Percentiles rank a stretch among this genome's conserved stretches.
Evolutionary conservation across 2,113 vertebrate genomes (phyloP).

Genomic region (Machaerirhynchus nigripectus): DNA sequence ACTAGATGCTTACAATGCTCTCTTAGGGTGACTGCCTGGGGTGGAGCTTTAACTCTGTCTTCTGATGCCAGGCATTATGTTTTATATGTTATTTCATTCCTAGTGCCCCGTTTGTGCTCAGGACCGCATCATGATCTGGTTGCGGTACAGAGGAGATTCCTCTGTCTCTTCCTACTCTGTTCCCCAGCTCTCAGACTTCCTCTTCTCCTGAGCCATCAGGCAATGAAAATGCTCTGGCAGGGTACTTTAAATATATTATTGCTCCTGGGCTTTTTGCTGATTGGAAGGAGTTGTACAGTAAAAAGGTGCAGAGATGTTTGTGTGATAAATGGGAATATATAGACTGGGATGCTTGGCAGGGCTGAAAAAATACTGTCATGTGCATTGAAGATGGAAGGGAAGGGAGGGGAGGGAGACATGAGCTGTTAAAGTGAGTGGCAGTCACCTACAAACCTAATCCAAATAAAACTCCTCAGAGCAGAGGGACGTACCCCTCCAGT

Average conservation of each 20-base stretch:
- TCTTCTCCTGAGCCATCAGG: background rate
- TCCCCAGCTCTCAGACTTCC: background rate
- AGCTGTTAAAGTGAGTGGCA: slow-evolving; percentile 1
- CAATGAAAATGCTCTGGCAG: background rate
- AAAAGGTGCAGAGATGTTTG: slow-evolving; percentile 23
- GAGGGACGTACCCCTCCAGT: background rate
- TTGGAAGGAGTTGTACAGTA: background rate
- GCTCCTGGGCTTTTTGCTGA: slow-evolving; percentile 5
- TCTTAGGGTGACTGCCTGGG: background rate
- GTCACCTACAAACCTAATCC: background rate
- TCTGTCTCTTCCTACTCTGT: background rate
- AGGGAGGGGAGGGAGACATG: background rate
- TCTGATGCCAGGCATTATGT: background rate
- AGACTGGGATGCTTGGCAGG: background rate
- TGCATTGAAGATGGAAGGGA: background rate
- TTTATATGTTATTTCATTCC: background rate
- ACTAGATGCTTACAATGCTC: background rate
- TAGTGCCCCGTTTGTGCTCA: background rate
- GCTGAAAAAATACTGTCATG: background rate
- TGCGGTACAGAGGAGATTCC: background rate
- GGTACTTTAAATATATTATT: slow-evolving; percentile 4
- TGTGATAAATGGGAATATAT: slow-evolving; percentile 24
- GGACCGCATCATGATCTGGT: background rate
- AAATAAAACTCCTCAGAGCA: background rate
- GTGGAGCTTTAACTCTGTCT: background rate